These are phyloP conservation scores for Eurypyga helias DNA, from an alignment of 2,113 vertebrate species.

Conservation along the genomic window DNA sequence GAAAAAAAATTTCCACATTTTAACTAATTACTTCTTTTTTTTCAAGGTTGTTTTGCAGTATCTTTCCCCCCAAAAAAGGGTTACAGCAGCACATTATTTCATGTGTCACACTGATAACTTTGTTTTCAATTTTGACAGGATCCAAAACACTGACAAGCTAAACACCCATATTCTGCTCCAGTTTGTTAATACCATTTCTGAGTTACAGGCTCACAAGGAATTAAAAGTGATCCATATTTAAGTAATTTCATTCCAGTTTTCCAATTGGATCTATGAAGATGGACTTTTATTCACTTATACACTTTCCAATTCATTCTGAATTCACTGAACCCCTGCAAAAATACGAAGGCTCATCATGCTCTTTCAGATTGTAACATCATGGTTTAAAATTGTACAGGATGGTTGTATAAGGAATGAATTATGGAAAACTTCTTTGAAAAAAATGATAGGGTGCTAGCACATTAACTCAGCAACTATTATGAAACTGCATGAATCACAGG, in stretches of 20 bases:
- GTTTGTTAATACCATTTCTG: background rate
- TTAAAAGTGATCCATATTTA: background rate
- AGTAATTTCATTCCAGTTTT: background rate
- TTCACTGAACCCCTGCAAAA: background rate
- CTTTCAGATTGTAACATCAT: background rate
- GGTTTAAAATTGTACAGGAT: background rate
- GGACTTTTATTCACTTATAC: background rate
- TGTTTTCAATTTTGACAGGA: background rate
- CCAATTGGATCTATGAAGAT: background rate
- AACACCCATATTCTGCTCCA: background rate
- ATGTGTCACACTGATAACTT: background rate
- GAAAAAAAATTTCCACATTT: background rate
- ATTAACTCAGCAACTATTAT: background rate
- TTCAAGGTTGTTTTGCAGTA: background rate
- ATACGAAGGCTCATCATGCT: background rate
- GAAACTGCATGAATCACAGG: background rate
- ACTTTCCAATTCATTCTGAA: background rate
- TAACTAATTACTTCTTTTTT: background rate
- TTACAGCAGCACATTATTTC: background rate
- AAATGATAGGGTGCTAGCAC: background rate
- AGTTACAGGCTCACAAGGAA: background rate
- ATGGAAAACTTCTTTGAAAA: background rate
- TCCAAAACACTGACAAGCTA: background rate
- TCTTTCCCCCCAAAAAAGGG: fast-evolving
- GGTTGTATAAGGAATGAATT: background rate